Evolutionary conservation across 2,113 vertebrate genomes (phyloP).

Genomic region (Silurus glanis): DNA sequence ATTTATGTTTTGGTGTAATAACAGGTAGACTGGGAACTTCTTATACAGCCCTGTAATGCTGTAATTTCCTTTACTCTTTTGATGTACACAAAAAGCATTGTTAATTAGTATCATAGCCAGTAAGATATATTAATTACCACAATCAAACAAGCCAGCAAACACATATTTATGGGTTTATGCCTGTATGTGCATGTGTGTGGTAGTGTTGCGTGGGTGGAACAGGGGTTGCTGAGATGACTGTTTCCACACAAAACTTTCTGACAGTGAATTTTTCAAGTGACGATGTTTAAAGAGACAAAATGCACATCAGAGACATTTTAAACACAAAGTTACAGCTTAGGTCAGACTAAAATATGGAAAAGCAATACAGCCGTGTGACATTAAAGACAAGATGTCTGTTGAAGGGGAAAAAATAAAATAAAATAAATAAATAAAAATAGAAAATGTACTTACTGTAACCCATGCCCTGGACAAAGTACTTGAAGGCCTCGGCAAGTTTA

Average conservation of each 20-base stretch:
- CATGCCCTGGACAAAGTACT: conserved; percentile 81
- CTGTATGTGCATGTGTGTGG: background rate
- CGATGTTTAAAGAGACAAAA: conserved; percentile 45
- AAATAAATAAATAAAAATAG: background rate
- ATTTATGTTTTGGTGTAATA: background rate
- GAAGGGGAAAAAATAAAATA: background rate
- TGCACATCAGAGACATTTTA: conserved; percentile 25
- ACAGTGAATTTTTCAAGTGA: conserved; percentile 34
- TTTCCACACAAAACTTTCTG: conserved; percentile 25
- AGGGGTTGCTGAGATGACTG: conserved; percentile 21
- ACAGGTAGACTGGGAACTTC: background rate
- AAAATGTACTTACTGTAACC: conserved; percentile 76
- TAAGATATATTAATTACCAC: background rate
- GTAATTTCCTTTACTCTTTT: background rate
- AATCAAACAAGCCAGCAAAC: background rate
- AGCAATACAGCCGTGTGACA: conserved; percentile 12
- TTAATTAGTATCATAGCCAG: background rate
- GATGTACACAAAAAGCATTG: background rate
- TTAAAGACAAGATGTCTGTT: background rate
- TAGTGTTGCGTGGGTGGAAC: background rate
- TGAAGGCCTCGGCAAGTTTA: conserved; percentile 78
- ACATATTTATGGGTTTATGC: background rate
- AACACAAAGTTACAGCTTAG: conserved; percentile 22
- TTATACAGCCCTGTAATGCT: background rate
- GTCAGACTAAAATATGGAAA: conserved; percentile 28